Evolutionary conservation across 1,140 invertebrate genomes (phyloP).

Genomic region (Paramacrobiotus metropolitanus): DNA sequence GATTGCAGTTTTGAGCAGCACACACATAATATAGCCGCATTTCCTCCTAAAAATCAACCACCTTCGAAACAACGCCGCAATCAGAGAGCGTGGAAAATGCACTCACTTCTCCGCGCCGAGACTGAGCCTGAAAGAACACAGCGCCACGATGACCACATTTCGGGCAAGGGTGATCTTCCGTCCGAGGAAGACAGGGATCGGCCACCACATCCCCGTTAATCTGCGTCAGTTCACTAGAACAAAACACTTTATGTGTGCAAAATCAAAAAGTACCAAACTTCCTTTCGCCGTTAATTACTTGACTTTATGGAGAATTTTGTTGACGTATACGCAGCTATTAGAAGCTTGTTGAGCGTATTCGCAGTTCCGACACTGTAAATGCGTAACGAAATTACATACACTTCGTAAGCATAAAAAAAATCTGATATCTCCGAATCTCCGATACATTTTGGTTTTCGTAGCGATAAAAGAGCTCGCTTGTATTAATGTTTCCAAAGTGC

Average conservation of each 20-base stretch:
- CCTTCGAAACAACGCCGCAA: slow-evolving; percentile 1
- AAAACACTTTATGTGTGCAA: slow-evolving; percentile 13
- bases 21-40: slow-evolving; percentile 99
- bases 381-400: no score
- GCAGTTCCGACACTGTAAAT: slow-evolving; percentile 68
- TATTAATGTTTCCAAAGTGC: no score
- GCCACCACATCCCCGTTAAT: slow-evolving; percentile 93
- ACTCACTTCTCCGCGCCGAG: slow-evolving; percentile 57
- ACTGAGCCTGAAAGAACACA: slow-evolving; percentile 82
- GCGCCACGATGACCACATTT: slow-evolving; percentile 77
- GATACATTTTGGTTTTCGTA: no score
- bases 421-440: no score
- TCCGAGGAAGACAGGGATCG: slow-evolving; percentile 86
- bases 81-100: background rate
- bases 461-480: no score
- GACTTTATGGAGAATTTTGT: slow-evolving; percentile 99
- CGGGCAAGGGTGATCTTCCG: slow-evolving; percentile 91
- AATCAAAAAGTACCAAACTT: no score
- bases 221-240: slow-evolving; percentile 69
- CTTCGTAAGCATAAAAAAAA: no score
- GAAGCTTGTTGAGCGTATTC: slow-evolving; percentile 86
- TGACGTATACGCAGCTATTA: slow-evolving; percentile 96
- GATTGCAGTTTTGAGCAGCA: slow-evolving; percentile 68
- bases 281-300: slow-evolving; percentile 36
- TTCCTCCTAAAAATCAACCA: slow-evolving; percentile 42